Percentiles rank a stretch among this genome's conserved stretches.
Conservation (phyloP, 2,113 vertebrate species). For the Otis tarda region DNA sequence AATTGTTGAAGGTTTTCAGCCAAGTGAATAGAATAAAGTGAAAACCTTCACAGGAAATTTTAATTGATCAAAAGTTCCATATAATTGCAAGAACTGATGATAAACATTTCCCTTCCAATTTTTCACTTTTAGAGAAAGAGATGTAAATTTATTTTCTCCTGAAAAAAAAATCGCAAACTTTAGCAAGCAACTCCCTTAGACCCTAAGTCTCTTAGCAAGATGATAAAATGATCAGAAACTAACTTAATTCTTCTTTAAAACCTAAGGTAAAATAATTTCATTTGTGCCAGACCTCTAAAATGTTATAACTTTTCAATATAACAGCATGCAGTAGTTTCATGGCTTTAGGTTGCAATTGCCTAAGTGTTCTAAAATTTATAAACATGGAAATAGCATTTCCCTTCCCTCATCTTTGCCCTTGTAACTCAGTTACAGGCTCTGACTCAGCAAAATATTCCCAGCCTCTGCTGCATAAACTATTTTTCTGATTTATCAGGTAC, state of each 20-base stretch:
- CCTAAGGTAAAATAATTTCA: neutral
- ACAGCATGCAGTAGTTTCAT: neutral
- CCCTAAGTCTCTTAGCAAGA: neutral
- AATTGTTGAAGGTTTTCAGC: neutral
- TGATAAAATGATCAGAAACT: neutral
- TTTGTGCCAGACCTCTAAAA: neutral
- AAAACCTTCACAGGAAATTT: neutral
- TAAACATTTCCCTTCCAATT: neutral
- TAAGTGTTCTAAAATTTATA: neutral
- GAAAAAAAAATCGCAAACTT: neutral
- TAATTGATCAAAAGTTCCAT: neutral
- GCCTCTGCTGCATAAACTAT: neutral
- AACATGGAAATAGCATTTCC: neutral
- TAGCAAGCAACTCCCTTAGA: neutral
- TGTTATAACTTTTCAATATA: neutral
- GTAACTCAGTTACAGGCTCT: neutral
- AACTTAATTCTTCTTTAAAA: neutral
- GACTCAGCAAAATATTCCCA: neutral
- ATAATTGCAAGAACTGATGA: neutral
- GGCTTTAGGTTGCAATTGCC: neutral
- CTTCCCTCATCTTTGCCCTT: neutral
- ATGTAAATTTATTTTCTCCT: neutral
- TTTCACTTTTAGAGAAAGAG: neutral
- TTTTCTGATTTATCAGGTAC: conserved; percentile 4
- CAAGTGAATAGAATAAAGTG: neutral